Evolutionary conservation across 2,113 vertebrate species (phyloP).

Genomic region (Actenoides hombroni): DNA sequence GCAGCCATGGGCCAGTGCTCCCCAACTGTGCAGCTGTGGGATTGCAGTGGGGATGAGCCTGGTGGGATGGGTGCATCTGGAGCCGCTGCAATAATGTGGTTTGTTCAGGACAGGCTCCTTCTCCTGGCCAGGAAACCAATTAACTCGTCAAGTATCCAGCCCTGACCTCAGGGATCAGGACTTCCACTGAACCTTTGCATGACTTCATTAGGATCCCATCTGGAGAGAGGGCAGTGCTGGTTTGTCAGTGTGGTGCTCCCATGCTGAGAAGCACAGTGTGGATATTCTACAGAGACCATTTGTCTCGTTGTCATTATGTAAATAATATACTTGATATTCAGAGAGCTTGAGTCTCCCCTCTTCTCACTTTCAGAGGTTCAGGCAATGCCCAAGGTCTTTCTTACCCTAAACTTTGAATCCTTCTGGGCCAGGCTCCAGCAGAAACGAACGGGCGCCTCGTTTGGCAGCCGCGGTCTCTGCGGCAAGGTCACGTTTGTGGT

Average conservation of each 20-base stretch:
- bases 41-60: fast-evolving
- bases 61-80: background rate
- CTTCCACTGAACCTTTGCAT: background rate
- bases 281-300: fast-evolving
- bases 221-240: background rate
- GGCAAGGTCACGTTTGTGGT: background rate
- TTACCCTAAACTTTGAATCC: background rate
- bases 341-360: background rate
- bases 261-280: background rate
- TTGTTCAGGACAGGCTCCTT: background rate
- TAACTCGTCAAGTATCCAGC: background rate
- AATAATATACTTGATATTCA: background rate
- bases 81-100: fast-evolving
- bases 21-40: background rate
- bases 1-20: fast-evolving
- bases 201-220: background rate
- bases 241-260: background rate
- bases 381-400: background rate
- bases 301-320: background rate
- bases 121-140: background rate
- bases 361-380: background rate
- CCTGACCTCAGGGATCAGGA: background rate
- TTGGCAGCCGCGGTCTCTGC: background rate
- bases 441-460: fast-evolving
- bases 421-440: fast-evolving